Evolutionary conservation across 1,140 invertebrate genomes (phyloP).

Genomic region (Drosophila albomicans): DNA sequence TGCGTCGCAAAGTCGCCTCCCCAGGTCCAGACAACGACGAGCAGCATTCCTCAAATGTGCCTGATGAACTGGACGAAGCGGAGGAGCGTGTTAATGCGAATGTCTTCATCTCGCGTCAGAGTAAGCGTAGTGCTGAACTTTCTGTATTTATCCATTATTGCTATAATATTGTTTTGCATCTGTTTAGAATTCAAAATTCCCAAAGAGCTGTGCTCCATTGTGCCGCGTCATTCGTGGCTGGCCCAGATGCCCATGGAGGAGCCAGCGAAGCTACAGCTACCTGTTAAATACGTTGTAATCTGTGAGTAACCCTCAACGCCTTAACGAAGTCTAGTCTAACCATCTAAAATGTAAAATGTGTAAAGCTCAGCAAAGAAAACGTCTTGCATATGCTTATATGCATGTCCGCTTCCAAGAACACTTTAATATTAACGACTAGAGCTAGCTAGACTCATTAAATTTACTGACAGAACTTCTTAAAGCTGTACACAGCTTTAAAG

Average conservation of each 20-base stretch:
- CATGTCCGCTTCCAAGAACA: too few species aligned
- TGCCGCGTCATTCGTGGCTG: slow-evolving; percentile 79
- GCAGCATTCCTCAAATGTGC: neutral
- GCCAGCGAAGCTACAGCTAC: slow-evolving; percentile 55
- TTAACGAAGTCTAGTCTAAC: neutral
- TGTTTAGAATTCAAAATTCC: slow-evolving; percentile 74
- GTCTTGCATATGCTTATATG: too few species aligned
- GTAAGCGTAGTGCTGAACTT: slow-evolving; percentile 26
- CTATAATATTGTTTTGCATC: neutral
- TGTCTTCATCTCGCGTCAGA: slow-evolving; percentile 63
- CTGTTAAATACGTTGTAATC: slow-evolving; percentile 83
- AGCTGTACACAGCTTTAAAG: too few species aligned
- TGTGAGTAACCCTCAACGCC: slow-evolving; percentile 57
- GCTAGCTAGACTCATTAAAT: too few species aligned
- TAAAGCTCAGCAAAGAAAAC: too few species aligned
- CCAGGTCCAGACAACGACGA: neutral
- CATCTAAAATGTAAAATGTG: too few species aligned
- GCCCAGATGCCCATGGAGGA: slow-evolving; percentile 78
- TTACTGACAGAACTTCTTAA: too few species aligned
- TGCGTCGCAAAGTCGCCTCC: slow-evolving; percentile 32
- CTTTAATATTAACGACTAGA: too few species aligned
- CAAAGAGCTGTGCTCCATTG: slow-evolving; percentile 66
- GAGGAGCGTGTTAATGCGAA: slow-evolving; percentile 60
- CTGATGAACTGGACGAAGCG: slow-evolving; percentile 46
- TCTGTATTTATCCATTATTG: neutral